A percentile compares a stretch with the other conserved stretches of the same genome.
These are phyloP conservation scores for Ceryle rudis DNA, from an alignment of 2,797 vertebrate genomes.

Conservation along the genomic window DNA sequence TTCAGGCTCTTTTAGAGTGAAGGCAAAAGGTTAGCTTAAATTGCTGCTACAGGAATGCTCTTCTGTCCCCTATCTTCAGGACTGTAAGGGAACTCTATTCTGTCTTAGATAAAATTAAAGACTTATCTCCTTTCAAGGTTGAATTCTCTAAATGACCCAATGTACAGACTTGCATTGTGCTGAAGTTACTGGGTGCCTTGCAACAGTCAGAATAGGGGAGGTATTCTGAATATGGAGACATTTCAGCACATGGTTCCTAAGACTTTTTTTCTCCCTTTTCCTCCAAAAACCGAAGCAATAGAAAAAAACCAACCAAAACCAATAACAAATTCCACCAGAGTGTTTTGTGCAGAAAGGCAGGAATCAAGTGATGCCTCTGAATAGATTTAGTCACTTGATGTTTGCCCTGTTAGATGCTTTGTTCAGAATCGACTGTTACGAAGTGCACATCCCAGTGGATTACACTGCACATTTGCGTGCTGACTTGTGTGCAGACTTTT, in stretches of 20 bases:
- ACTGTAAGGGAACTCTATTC: background rate
- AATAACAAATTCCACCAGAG: accelerated
- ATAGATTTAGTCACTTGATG: accelerated
- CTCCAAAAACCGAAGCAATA: background rate
- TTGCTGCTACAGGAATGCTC: accelerated
- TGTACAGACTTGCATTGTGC: background rate
- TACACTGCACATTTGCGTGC: background rate
- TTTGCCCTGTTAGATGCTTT: background rate
- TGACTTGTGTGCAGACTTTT: background rate
- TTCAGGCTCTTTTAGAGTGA: background rate
- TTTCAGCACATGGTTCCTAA: background rate
- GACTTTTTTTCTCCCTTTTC: background rate
- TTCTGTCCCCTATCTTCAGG: background rate
- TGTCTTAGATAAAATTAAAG: background rate
- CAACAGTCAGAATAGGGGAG: background rate
- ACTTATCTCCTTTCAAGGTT: background rate
- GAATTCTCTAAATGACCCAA: background rate
- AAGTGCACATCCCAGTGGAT: background rate
- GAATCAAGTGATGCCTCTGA: background rate
- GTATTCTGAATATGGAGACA: background rate
- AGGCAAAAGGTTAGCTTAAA: background rate
- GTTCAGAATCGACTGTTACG: background rate
- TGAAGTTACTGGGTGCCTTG: background rate
- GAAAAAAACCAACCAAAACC: background rate
- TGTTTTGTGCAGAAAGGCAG: background rate